Conservation (phyloP, 23 tunicate species). For the Styela plicata region DNA sequence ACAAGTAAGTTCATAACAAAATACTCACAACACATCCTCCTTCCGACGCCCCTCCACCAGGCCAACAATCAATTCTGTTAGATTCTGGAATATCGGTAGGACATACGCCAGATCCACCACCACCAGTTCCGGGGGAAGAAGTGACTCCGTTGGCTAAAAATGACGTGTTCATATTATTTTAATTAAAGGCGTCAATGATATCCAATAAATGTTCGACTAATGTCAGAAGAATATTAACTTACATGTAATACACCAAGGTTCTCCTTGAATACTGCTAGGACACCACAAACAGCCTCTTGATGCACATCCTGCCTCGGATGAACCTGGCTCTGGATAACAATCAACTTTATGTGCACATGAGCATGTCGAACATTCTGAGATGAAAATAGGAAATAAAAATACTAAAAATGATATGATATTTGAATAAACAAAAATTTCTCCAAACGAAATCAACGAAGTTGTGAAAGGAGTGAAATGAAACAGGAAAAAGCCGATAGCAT, state of each 20-base stretch:
- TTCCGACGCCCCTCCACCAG: slow-evolving; percentile 87
- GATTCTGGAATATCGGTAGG: slow-evolving; percentile 63
- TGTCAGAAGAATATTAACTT: not conserved
- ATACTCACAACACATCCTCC: slow-evolving; percentile 73
- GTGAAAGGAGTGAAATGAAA: no score
- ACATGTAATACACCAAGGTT: slow-evolving; percentile 2
- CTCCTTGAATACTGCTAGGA: not conserved
- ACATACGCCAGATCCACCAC: slow-evolving; percentile 38
- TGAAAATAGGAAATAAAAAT: no score
- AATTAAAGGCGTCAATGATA: no score
- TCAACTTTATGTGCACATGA: not conserved
- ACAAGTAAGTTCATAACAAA: no score
- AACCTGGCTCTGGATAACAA: slow-evolving; percentile 2
- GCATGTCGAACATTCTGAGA: not conserved
- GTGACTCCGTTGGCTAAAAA: slow-evolving; percentile 19
- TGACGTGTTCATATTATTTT: no score
- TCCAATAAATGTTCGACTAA: no score
- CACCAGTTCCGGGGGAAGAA: slow-evolving; percentile 35
- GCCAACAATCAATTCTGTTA: slow-evolving; percentile 86
- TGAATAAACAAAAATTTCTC: no score
- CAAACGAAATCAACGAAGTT: no score
- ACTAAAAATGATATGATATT: no score
- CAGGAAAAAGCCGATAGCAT: no score
- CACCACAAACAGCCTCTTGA: slow-evolving; percentile 8
- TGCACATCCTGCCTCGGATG: not conserved